Conservation (phyloP, 2,113 vertebrate genomes). For the Nasalis larvatus region DNA sequence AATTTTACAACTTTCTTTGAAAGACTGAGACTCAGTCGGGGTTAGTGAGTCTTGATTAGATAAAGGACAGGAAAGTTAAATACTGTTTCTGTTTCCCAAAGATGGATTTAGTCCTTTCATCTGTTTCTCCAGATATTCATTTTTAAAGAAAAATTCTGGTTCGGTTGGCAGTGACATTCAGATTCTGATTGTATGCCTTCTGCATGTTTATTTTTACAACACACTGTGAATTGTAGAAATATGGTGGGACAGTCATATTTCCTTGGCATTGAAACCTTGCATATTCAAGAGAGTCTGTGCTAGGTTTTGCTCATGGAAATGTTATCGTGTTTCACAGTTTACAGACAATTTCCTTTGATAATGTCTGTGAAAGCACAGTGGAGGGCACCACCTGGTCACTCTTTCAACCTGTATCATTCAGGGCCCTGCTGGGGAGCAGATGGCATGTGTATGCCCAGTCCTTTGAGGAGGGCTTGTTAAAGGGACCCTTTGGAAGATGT, state of each 20-base stretch:
- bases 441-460: not conserved
- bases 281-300: constrained; percentile 34
- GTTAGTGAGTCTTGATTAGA: not conserved
- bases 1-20: not conserved
- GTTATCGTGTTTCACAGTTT: constrained; percentile 17
- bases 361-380: not conserved
- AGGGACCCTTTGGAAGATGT: not conserved
- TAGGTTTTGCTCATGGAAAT: constrained; percentile 42
- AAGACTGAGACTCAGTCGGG: not conserved
- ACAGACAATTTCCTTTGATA: constrained; percentile 14
- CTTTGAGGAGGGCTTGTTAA: not conserved
- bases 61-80: constrained; percentile 16
- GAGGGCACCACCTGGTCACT: not conserved
- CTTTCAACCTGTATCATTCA: not conserved
- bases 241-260: constrained; percentile 42
- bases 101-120: constrained; percentile 3
- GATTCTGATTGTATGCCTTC: constrained; percentile 67
- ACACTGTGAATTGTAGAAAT: constrained; percentile 66
- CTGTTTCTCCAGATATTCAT: constrained; percentile 33
- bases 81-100: constrained; percentile 43
- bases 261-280: constrained; percentile 62
- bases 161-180: constrained; percentile 49
- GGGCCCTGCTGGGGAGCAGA: not conserved
- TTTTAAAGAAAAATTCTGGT: constrained; percentile 53
- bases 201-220: constrained; percentile 70